These are phyloP conservation scores for Semicossyphus pulcher DNA, from an alignment of 2,113 vertebrate species.

Conservation along the genomic window DNA sequence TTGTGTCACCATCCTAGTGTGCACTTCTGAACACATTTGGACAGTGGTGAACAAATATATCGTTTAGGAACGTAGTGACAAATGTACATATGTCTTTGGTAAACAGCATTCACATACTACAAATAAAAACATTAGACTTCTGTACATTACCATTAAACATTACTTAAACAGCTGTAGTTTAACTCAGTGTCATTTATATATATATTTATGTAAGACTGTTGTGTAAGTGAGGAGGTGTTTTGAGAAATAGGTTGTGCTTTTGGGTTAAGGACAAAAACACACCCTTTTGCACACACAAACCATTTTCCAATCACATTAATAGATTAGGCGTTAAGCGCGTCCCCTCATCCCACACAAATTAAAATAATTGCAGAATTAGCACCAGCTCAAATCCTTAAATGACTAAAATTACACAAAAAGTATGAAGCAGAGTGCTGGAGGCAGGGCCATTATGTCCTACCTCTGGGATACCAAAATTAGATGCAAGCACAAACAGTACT, in stretches of 20 bases:
- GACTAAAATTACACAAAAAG: slow-evolving; percentile 6
- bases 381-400: not conserved
- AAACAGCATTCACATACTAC: no score
- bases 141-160: no score
- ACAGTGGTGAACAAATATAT: not conserved
- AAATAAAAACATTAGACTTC: no score
- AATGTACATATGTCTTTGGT: no score
- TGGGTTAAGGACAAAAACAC: slow-evolving; percentile 4
- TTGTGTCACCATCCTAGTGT: not conserved
- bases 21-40: not conserved
- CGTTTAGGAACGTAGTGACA: not conserved
- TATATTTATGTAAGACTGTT: no score
- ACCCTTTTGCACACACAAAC: not conserved
- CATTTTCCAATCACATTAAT: slow-evolving; percentile 45
- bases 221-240: not conserved
- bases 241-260: slow-evolving; percentile 9
- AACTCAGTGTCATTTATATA: no score
- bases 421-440: not conserved
- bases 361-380: slow-evolving; percentile 20
- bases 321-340: slow-evolving; percentile 29
- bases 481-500: slow-evolving; percentile 75
- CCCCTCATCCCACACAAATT: slow-evolving; percentile 27
- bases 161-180: no score
- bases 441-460: not conserved
- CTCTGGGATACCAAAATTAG: slow-evolving; percentile 12